Percentiles rank a stretch among this genome's conserved stretches.
phyloP scores from a whole-genome alignment of 2,888 invertebrate genomes.

The Ptychoptera albimana region DNA sequence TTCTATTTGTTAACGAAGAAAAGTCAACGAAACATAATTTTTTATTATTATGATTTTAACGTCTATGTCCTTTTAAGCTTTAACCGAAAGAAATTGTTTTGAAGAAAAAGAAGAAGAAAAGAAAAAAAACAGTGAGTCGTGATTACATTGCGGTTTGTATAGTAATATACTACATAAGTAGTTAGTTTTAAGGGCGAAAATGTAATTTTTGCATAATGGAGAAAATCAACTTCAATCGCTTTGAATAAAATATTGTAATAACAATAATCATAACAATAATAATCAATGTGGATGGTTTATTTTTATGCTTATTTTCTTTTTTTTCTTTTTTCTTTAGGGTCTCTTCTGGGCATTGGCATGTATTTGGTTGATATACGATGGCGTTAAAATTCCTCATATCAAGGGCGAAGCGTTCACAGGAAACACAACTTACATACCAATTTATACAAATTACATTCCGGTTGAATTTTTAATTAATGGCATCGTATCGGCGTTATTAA shows the following conservation, averaged over 20 bases:
- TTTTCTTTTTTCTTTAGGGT: slow-evolving; percentile 33
- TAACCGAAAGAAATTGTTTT: too few species aligned
- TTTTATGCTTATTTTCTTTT: slow-evolving; percentile 5
- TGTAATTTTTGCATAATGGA: not conserved
- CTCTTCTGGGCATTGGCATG: slow-evolving; percentile 58
- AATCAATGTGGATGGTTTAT: not conserved
- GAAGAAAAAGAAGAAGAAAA: too few species aligned
- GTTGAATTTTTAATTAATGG: slow-evolving; percentile 65
- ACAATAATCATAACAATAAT: too few species aligned
- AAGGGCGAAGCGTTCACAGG: slow-evolving; percentile 46
- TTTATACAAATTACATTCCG: slow-evolving; percentile 59
- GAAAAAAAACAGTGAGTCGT: too few species aligned
- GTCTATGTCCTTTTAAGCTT: too few species aligned
- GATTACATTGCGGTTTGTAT: not conserved
- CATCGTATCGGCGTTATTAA: slow-evolving; percentile 61
- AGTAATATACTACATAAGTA: not conserved
- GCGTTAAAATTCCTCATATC: slow-evolving; percentile 50
- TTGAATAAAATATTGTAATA: too few species aligned
- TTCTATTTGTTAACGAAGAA: too few species aligned
- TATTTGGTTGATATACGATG: slow-evolving; percentile 52
- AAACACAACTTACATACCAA: slow-evolving; percentile 44
- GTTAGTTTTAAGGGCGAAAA: not conserved
- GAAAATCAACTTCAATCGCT: not conserved
- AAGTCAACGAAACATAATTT: too few species aligned
- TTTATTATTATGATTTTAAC: too few species aligned